Evolutionary conservation across 1,140 invertebrate species (phyloP).

Genomic region (Heliconius eleuchia): DNA sequence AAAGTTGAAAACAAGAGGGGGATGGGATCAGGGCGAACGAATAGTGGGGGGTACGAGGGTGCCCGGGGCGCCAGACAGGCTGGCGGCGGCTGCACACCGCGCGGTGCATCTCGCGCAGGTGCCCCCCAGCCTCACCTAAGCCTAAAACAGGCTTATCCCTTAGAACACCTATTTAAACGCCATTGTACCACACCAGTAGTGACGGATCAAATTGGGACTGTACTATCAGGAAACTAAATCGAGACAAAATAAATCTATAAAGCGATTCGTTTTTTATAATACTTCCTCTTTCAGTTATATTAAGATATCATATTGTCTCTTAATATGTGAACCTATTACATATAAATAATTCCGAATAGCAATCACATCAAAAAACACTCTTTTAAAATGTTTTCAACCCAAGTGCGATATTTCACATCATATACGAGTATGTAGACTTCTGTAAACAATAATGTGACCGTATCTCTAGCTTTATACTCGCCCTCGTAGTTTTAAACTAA

Average conservation of each 20-base stretch:
- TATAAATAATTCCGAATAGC: neutral
- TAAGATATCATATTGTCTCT: too few species aligned
- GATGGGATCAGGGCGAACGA: conserved; percentile 47
- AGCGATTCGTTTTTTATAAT: neutral
- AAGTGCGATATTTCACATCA: neutral
- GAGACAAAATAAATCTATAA: neutral
- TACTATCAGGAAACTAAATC: neutral
- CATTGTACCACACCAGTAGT: neutral
- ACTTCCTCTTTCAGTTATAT: neutral
- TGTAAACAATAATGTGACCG: conserved; percentile 39
- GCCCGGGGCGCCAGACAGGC: conserved; percentile 68
- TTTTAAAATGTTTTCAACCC: too few species aligned
- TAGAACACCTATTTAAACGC: neutral
- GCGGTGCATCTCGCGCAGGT: conserved; percentile 75
- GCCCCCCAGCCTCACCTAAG: conserved; percentile 36
- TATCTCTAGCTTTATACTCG: conserved; percentile 15
- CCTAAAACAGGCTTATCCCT: neutral
- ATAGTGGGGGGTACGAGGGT: conserved; percentile 31
- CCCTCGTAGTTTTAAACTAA: neutral
- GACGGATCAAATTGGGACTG: neutral
- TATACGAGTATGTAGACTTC: neutral
- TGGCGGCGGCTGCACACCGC: conserved; percentile 69
- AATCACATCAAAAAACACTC: too few species aligned
- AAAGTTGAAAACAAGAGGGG: conserved; percentile 76
- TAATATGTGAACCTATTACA: too few species aligned